Base-by-base conservation (phyloP, 92 coral and sea anemone species). In the Desmophyllum pertusum region DNA sequence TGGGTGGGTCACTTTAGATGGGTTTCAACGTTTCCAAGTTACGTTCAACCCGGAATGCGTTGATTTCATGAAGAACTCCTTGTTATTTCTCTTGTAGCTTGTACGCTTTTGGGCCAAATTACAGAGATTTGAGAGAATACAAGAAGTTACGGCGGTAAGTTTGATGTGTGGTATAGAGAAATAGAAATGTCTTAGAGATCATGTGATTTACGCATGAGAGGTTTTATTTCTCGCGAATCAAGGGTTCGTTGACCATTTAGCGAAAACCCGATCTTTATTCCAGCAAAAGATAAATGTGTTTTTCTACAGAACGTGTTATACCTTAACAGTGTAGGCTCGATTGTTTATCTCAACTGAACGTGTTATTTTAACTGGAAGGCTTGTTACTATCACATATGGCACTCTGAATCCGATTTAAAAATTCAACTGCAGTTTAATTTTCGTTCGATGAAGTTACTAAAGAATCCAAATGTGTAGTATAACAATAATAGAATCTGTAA, bases 91-190 rank as follows among this genome's bases (percentile, higher is more conserved):
- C 63, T 50, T 33, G 21, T 75, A 91, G 94, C 33, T 79, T 91
- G 92, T 91, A 91, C 92, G 89, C 94, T 64, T 81, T 91, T 52
- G 88, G 91, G 8, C 92, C 87, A 40, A 88, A 75, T 23, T 77
- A 88, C 89, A 80, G 74, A 68, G 92, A 91, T 68, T 73, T 84
- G 55, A 90, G 81, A 75, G 86, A 77, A 43, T 68, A 81, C 45
- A 87, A 87, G 46, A 90, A 84, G 55, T 37, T 90, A 64, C 78
- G 82, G 73, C 82, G 94, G 94, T 90, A 84, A 87, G 86, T 75
- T 29, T 38, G 29, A 38, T 29, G 39, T 45, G 61, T 43, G 43
- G 13, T 43, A 52, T 4, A 64, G 6, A 59, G 38, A 25, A 40
- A 42, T 25, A 40, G 25, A 42, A 48, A 38, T 10, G 18, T 13